A percentile compares a stretch with the other conserved stretches of the same genome.
phyloP scores from a whole-genome alignment of 2,797 vertebrate species.

The Phaenicophaeus curvirostris region DNA sequence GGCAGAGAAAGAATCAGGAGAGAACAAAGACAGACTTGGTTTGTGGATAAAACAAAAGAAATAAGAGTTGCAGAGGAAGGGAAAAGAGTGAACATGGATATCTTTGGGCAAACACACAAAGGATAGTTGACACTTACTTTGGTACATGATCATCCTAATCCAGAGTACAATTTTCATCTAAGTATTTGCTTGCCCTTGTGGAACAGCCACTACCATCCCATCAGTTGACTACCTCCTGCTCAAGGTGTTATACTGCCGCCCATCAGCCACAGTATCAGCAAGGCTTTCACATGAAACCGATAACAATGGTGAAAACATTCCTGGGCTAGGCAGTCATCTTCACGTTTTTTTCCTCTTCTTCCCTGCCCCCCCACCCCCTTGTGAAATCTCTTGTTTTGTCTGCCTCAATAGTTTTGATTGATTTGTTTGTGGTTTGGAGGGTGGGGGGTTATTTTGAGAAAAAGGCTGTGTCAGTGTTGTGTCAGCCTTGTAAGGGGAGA shows the following conservation, averaged over 20 bases:
- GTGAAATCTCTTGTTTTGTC: background rate
- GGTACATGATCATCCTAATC: fast-evolving
- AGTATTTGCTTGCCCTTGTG: background rate
- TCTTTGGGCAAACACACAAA: background rate
- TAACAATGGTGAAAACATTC: background rate
- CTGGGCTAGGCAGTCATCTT: background rate
- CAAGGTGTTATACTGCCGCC: background rate
- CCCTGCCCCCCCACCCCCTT: too few species aligned
- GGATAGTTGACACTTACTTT: background rate
- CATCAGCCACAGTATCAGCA: background rate
- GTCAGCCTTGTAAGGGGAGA: background rate
- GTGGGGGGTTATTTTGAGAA: background rate
- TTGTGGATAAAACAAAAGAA: background rate
- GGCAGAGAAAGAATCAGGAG: background rate
- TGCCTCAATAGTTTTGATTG: background rate
- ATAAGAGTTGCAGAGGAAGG: background rate
- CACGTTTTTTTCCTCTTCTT: background rate
- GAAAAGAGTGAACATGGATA: background rate
- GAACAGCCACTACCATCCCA: background rate
- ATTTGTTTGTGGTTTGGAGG: background rate
- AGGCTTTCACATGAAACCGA: background rate
- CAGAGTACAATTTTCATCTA: background rate
- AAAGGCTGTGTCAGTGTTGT: background rate
- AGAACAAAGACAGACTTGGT: background rate
- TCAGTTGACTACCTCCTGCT: background rate